Percentiles rank a stretch among this genome's conserved stretches.
Evolutionary conservation across 2,797 vertebrate genomes (phyloP).

Genomic region (Thripadectes ignobilis): DNA sequence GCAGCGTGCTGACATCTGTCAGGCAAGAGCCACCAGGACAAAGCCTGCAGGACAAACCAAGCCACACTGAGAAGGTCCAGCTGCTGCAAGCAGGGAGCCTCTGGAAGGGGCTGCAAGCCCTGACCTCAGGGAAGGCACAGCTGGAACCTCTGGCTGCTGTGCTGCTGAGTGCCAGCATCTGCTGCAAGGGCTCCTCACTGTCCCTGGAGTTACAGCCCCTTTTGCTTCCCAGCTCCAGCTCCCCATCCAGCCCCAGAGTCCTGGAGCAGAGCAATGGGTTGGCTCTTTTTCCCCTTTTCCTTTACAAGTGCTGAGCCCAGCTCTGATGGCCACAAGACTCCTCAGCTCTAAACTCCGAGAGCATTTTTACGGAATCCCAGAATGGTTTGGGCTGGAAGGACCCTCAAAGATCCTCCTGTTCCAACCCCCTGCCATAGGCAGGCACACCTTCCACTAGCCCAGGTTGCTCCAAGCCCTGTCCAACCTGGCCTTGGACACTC

Average conservation of each 20-base stretch:
- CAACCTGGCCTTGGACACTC: background rate
- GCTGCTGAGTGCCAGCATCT: background rate
- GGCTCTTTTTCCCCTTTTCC: background rate
- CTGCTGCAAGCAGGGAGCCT: background rate
- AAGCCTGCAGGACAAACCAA: background rate
- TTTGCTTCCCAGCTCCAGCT: background rate
- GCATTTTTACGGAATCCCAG: background rate
- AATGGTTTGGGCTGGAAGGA: background rate
- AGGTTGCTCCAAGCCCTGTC: rapidly evolving
- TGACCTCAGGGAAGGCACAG: rapidly evolving
- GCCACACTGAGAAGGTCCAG: rapidly evolving
- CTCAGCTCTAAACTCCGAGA: background rate
- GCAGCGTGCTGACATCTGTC: constrained; percentile 10
- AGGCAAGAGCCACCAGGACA: background rate
- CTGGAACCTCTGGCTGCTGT: background rate
- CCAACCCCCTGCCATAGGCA: background rate
- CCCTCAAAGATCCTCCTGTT: rapidly evolving
- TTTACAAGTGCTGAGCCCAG: background rate
- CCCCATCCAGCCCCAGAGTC: rapidly evolving
- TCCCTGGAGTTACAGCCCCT: background rate
- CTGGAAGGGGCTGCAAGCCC: background rate
- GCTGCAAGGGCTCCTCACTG: background rate
- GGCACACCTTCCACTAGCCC: rapidly evolving
- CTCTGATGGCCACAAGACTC: background rate
- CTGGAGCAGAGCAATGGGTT: background rate